phyloP scores from a whole-genome alignment of 1,140 invertebrate genomes.

The Penaeus japonicus region DNA sequence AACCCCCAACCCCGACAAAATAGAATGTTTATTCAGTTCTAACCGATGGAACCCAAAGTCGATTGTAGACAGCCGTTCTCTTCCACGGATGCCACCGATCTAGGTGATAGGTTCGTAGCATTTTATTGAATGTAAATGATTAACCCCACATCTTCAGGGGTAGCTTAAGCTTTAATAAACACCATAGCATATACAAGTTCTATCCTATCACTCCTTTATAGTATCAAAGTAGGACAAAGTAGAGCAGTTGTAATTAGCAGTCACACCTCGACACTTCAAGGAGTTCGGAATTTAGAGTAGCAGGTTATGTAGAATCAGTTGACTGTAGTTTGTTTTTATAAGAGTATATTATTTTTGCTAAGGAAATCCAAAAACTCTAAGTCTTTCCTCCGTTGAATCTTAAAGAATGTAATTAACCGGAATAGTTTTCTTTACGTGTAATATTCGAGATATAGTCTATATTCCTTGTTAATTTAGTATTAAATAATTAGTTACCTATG shows the following conservation, averaged over 20 bases:
- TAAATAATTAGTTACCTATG: background rate
- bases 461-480: background rate
- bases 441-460: background rate
- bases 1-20: no score
- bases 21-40: background rate
- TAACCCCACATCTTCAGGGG: constrained; percentile 49
- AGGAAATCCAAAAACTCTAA: no score
- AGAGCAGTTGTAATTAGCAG: constrained; percentile 44
- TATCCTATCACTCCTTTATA: constrained; percentile 40
- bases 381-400: no score
- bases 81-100: background rate
- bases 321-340: no score
- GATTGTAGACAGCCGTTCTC: constrained; percentile 24
- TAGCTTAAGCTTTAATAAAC: constrained; percentile 49
- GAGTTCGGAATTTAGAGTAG: no score
- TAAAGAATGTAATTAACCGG: no score
- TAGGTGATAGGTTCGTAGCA: constrained; percentile 33
- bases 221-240: constrained; percentile 19
- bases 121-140: constrained; percentile 53
- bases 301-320: no score
- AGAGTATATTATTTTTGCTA: no score
- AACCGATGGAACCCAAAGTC: background rate
- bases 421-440: no score
- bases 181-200: constrained; percentile 53
- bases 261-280: constrained; percentile 25